phyloP scores from a whole-genome alignment of 2,888 invertebrate genomes.

The Strigamia transsilvanica region DNA sequence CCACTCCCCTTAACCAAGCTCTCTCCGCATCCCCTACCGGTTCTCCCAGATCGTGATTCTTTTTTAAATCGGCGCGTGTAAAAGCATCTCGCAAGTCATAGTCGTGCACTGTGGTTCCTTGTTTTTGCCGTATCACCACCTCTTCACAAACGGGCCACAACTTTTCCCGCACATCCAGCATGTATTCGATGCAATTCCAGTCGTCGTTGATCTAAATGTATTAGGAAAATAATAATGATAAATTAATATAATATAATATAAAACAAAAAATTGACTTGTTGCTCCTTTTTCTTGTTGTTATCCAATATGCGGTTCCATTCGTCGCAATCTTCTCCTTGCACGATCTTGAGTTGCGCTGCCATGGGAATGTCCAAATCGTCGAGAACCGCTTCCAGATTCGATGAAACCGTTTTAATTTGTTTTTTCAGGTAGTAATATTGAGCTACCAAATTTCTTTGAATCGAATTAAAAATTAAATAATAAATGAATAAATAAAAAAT shows the following conservation, averaged over 20 bases:
- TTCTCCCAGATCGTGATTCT: neutral
- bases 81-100: neutral
- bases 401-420: neutral
- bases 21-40: neutral
- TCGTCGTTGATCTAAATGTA: neutral
- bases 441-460: neutral
- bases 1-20: too few species aligned
- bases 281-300: neutral
- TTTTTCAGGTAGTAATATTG: constrained; percentile 17
- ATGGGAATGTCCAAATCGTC: neutral
- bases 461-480: neutral
- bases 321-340: constrained; percentile 17
- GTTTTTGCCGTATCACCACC: neutral
- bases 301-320: neutral
- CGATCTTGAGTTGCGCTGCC: neutral
- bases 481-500: neutral
- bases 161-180: neutral
- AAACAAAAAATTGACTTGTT: neutral
- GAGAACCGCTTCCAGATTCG: neutral
- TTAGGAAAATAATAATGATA: too few species aligned
- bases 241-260: too few species aligned
- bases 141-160: neutral
- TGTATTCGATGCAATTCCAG: neutral
- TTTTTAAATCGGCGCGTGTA: neutral
- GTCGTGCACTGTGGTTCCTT: neutral